Evolutionary conservation across 2,113 vertebrate species (phyloP).

Genomic region (Suncus etruscus): DNA sequence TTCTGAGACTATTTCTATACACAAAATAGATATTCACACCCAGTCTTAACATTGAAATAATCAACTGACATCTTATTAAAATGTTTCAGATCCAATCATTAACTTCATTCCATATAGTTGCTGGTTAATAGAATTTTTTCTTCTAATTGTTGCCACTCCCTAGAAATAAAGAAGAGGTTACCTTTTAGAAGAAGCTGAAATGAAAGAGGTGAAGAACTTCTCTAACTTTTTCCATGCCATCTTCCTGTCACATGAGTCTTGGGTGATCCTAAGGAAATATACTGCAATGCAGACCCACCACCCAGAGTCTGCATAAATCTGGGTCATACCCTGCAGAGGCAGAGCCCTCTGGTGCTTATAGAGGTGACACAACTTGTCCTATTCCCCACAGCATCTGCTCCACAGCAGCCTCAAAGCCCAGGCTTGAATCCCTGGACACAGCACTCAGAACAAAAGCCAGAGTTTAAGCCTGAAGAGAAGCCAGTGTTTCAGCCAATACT

Average conservation of each 20-base stretch:
- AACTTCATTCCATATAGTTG: background rate
- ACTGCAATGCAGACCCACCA: too few relatives aligned
- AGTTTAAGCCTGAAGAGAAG: too few relatives aligned
- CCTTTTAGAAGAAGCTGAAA: background rate
- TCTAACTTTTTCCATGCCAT: background rate
- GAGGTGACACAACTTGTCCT: background rate
- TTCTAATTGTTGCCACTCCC: background rate
- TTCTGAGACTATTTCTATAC: background rate
- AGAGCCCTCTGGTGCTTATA: background rate
- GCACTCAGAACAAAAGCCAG: background rate
- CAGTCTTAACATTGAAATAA: background rate
- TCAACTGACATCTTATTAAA: background rate
- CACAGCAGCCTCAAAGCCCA: background rate
- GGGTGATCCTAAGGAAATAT: too few relatives aligned
- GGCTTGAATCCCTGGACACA: background rate
- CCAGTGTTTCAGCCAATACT: background rate
- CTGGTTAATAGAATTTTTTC: background rate
- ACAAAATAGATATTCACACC: background rate
- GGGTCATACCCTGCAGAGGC: too few relatives aligned
- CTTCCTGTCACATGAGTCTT: too few relatives aligned
- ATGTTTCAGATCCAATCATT: slow-evolving; percentile 23
- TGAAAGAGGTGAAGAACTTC: background rate
- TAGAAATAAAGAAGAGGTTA: slow-evolving; percentile 17
- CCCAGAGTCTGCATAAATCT: too few relatives aligned
- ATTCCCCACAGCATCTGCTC: background rate